Conservation (phyloP, 2,797 vertebrate genomes). For the Oreochromis grahami region DNA sequence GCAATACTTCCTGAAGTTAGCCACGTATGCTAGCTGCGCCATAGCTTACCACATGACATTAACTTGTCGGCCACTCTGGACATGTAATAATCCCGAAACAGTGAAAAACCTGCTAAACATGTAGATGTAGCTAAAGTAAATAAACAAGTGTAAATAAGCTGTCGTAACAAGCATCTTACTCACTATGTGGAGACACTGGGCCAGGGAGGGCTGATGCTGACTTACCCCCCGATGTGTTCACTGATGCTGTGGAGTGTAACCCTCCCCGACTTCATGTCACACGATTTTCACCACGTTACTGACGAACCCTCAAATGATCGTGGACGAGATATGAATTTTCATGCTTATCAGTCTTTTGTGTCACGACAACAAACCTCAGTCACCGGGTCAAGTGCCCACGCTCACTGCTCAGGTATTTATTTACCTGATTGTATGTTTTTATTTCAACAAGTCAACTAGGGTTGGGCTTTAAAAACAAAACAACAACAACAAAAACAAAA, state of each 20-base stretch:
- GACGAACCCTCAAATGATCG: not conserved
- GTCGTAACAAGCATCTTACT: not conserved
- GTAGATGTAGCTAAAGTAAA: no score
- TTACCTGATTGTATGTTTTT: not conserved
- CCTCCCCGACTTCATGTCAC: not conserved
- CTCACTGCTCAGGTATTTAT: not conserved
- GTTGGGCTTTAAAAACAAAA: not conserved
- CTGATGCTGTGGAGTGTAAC: not conserved
- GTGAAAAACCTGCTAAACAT: no score
- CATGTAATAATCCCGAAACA: no score
- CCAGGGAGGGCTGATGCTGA: no score
- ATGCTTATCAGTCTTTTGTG: not conserved
- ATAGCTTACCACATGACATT: no score
- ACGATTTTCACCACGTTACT: not conserved
- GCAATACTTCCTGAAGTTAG: not conserved
- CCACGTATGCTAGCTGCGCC: no score
- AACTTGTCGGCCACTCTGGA: no score
- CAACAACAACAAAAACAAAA: not conserved
- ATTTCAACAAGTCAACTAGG: not conserved
- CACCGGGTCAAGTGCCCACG: not conserved
- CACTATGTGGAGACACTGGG: not conserved
- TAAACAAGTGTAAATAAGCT: no score
- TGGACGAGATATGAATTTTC: not conserved
- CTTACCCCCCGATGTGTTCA: not conserved
- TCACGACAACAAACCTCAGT: not conserved